These are phyloP conservation scores for Cladopsammia gracilis DNA, from an alignment of 64 coral and sea anemone genomes.

Conservation along the genomic window DNA sequence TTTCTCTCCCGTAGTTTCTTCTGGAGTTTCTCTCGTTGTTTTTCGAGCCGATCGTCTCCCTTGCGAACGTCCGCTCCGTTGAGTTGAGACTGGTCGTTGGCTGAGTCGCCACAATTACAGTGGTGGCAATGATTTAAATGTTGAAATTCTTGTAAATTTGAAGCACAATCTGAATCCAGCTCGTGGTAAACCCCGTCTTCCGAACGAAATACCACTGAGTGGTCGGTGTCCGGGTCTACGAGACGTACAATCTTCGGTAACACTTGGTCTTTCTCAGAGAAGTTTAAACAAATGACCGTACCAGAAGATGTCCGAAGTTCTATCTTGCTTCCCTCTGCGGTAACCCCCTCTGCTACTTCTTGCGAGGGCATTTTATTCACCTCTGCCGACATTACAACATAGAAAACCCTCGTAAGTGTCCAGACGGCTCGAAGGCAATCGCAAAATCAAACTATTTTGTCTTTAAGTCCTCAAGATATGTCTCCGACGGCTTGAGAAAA, in stretches of 20 bases:
- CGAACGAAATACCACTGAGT: slow-evolving; percentile 54
- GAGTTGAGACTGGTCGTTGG: slow-evolving; percentile 21
- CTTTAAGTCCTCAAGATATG: background rate
- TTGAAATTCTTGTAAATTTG: slow-evolving; percentile 57
- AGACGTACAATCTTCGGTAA: slow-evolving; percentile 73
- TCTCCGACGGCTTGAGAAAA: background rate
- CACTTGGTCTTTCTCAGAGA: slow-evolving; percentile 64
- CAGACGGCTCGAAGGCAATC: background rate
- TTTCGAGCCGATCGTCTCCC: slow-evolving; percentile 62
- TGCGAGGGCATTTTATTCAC: slow-evolving; percentile 52
- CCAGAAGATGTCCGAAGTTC: slow-evolving; percentile 71
- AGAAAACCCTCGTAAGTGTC: background rate
- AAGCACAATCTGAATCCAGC: slow-evolving; percentile 32
- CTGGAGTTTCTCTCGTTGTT: slow-evolving; percentile 78
- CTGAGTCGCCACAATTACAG: slow-evolving; percentile 37
- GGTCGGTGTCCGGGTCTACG: slow-evolving; percentile 70
- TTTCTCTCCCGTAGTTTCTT: slow-evolving; percentile 69
- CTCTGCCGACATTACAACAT: slow-evolving; percentile 59
- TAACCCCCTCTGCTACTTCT: slow-evolving; percentile 13
- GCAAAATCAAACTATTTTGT: slow-evolving; percentile 13
- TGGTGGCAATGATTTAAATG: slow-evolving; percentile 40
- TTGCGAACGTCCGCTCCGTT: slow-evolving; percentile 36
- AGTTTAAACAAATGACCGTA: slow-evolving; percentile 67
- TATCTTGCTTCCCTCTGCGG: slow-evolving; percentile 45
- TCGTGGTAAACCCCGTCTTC: slow-evolving; percentile 58